phyloP scores from a whole-genome alignment of 2,113 vertebrate species.

The Oryzias javanicus region DNA sequence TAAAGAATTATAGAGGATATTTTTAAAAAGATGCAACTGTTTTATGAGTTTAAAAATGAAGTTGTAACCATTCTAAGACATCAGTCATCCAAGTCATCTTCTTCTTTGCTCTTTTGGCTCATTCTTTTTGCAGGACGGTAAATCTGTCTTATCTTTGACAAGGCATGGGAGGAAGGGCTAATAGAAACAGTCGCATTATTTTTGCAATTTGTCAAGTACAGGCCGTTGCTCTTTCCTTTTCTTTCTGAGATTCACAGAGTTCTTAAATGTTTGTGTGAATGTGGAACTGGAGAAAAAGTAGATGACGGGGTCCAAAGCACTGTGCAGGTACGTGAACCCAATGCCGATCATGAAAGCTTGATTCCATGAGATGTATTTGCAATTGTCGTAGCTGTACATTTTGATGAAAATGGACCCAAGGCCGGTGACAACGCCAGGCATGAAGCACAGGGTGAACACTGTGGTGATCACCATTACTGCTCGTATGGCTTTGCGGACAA shows the following conservation, averaged over 20 bases:
- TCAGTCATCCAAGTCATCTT: no score
- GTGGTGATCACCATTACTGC: slow-evolving; percentile 41
- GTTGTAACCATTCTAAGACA: no score
- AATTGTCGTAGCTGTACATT: slow-evolving; percentile 1
- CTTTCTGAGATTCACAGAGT: slow-evolving; percentile 18
- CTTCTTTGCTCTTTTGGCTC: no score
- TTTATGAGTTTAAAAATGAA: no score
- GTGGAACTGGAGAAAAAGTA: slow-evolving; percentile 74
- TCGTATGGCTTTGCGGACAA: slow-evolving; percentile 63
- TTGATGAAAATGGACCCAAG: slow-evolving; percentile 67
- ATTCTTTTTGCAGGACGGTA: no score
- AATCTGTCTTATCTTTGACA: no score
- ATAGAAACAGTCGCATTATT: no score
- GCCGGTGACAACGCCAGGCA: slow-evolving; percentile 67
- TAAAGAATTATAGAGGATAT: no score
- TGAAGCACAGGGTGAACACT: slow-evolving; percentile 58
- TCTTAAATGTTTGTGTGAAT: slow-evolving; percentile 62
- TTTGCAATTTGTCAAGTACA: no score
- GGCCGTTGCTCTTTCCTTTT: no score
- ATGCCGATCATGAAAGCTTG: slow-evolving; percentile 61
- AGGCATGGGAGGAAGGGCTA: no score
- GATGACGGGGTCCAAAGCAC: slow-evolving; percentile 67
- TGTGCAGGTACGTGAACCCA: slow-evolving; percentile 74
- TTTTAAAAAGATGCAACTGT: no score
- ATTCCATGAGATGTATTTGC: slow-evolving; percentile 23